Evolutionary conservation across 2,888 invertebrate genomes (phyloP), one percentile per base, ranked within the genome.

Genomic region (Oligia latruncula): DNA sequence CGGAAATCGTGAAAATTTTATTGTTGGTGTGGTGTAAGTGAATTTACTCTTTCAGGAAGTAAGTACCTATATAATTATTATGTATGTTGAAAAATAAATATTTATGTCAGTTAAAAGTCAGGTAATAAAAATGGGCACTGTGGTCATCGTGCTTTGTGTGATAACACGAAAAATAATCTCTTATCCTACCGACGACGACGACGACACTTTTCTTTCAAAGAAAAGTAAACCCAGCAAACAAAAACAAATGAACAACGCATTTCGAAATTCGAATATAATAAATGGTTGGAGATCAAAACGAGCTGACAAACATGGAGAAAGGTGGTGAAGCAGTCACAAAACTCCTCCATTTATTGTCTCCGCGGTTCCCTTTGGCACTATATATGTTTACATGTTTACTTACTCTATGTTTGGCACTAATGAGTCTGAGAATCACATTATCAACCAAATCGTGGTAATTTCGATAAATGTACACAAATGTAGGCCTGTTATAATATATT

Each of bases 361-460:
- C 87, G 91, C 89, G 90, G 90, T 88, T 90, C 87, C 86, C 89
- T 91, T 92, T 90, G 88, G 89, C 92, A 90, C 90, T 93, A 93
- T n/a, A n/a, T n/a, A n/a, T n/a, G n/a, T n/a, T n/a, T n/a, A n/a
- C n/a, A n/a, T n/a, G n/a, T n/a, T n/a, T n/a, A n/a, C n/a, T n/a
- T n/a, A n/a, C n/a, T n/a, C n/a, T n/a, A n/a, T n/a, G n/a, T 91
- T 92, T 90, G 88, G 89, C 92, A 90, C 90, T 93, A 93, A 93
- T 92, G 92, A 92, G 89, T 82, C 89, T 78, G 81, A 85, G 90
- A 91, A 91, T 92, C 90, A 89, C 90, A 90, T 91, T 92, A 83
- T 87, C 87, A 88, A 90, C 86, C 89, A 80, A 92, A 91, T 91
- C 85, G 87, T 85, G 86, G 81, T 82, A 89, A 89, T 88, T 91